Conservation (phyloP, 2,888 invertebrate species). For the Antheraea yamamai region DNA sequence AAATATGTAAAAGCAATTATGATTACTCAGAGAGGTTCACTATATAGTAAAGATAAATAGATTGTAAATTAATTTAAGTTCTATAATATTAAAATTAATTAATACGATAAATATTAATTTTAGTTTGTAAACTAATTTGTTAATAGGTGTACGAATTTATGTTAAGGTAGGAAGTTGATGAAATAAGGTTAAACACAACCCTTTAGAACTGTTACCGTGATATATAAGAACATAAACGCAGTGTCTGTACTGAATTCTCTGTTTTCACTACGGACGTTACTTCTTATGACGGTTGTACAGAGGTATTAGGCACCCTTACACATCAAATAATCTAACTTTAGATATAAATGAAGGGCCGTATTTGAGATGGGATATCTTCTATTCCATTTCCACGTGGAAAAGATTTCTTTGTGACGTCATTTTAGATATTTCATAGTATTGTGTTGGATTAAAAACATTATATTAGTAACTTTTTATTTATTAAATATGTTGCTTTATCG, state of each 20-base stretch:
- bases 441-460: background rate
- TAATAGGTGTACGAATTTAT: background rate
- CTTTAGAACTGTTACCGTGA: background rate
- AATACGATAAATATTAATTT: too few relatives aligned
- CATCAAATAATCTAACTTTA: background rate
- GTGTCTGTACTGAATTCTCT: background rate
- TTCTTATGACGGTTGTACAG: background rate
- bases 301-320: background rate
- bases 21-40: too few relatives aligned
- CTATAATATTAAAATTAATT: too few relatives aligned
- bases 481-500: background rate
- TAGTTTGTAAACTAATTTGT: background rate
- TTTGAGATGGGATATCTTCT: background rate
- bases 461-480: background rate
- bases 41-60: too few relatives aligned
- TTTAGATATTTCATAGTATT: background rate
- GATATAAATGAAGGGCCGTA: background rate
- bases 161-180: background rate
- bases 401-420: background rate
- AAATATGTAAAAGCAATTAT: too few relatives aligned
- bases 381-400: background rate
- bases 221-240: background rate
- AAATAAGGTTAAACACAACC: background rate
- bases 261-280: background rate
- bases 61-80: background rate